Percentiles rank a stretch among this genome's conserved stretches.
Conservation (phyloP, 2,888 invertebrate genomes). For the Anoncus sp. region DNA sequence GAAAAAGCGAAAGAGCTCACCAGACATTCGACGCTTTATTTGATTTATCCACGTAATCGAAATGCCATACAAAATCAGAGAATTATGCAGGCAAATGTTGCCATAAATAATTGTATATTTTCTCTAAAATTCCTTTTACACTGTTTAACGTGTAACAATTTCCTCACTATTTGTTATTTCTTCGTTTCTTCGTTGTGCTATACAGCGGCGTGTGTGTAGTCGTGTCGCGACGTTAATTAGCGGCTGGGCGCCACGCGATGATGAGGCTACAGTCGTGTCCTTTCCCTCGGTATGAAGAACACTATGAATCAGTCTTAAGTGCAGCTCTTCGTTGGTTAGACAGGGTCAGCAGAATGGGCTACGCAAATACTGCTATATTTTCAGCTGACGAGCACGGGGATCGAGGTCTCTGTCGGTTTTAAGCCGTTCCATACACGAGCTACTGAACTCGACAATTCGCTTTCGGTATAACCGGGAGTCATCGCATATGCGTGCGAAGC, state of each 20-base stretch:
- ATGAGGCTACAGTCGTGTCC: conserved; percentile 18
- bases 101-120: conserved; percentile 21
- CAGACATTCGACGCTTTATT: not conserved
- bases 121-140: conserved; percentile 11
- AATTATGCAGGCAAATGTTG: not conserved
- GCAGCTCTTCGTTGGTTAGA: conserved; percentile 38
- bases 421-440: conserved; percentile 10
- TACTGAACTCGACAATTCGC: conserved; percentile 44
- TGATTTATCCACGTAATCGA: conserved; percentile 15
- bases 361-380: conserved; percentile 32
- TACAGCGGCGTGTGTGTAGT: conserved; percentile 18
- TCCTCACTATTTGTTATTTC: conserved; percentile 29
- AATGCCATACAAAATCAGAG: not conserved
- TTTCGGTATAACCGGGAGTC: conserved; percentile 65
- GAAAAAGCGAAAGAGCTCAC: not conserved
- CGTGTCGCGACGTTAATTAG: conserved; percentile 61
- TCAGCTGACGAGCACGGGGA: not conserved
- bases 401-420: conserved; percentile 43
- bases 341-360: conserved; percentile 47
- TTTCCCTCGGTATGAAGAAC: conserved; percentile 35
- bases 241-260: conserved; percentile 58
- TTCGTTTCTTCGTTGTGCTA: conserved; percentile 19
- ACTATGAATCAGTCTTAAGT: conserved; percentile 69
- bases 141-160: conserved; percentile 15
- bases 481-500: conserved; percentile 72